Evolutionary conservation across 1,140 invertebrate species (phyloP).

Genomic region (Bathynomus jamesi): DNA sequence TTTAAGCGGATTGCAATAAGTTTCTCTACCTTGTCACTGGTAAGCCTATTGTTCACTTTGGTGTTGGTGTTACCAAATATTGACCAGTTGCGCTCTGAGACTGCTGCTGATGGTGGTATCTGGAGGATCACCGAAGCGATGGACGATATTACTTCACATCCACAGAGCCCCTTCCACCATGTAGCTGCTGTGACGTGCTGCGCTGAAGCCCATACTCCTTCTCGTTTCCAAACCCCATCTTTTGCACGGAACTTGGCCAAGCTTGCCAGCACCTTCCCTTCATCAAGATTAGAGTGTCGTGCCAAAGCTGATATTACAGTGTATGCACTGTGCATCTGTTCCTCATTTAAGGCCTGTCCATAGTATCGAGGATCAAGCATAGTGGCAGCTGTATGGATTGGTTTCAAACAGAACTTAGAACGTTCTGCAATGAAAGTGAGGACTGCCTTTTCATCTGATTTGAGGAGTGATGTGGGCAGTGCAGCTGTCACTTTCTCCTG

Average conservation of each 20-base stretch:
- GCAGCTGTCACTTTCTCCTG: not conserved
- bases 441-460: not conserved
- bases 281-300: not conserved
- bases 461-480: not conserved
- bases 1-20: not conserved
- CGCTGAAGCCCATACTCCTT: not conserved
- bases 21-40: not conserved
- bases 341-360: not conserved
- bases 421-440: not conserved
- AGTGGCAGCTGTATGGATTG: not conserved
- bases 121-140: not conserved
- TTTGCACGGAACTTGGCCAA: not conserved
- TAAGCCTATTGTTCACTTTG: not conserved
- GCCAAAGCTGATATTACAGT: not conserved
- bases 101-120: not conserved
- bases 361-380: not conserved
- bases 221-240: not conserved
- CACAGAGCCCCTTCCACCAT: not conserved
- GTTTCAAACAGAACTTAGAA: not conserved
- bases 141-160: not conserved
- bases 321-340: not conserved
- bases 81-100: not conserved
- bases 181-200: not conserved
- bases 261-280: not conserved
- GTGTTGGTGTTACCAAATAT: not conserved